Evolutionary conservation across 1,140 invertebrate genomes (phyloP), one percentile per base, ranked within the genome.

Genomic region (Ceratitis capitata): DNA sequence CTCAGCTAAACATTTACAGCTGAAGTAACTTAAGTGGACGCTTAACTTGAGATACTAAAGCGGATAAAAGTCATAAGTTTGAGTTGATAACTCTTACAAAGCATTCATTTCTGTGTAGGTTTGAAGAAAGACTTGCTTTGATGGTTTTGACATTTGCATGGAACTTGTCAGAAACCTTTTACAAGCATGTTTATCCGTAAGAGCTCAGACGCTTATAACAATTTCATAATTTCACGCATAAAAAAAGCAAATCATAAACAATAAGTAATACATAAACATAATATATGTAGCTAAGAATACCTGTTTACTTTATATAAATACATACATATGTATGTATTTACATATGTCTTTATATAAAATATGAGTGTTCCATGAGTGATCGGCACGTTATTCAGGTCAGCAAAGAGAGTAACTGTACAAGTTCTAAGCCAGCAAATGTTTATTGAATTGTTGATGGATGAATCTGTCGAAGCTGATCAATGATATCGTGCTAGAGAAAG

Each of bases 221-320:
- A 47, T 78, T 78, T 45, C 69, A 78, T 78, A 78, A 78, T 78
- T 78, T 78, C 39, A 78, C 39, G 35, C 69, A 23, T 78, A 78
- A 45, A 78, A 69, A 56, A 78, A 78, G 69, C 39, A 1, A 23
- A 78, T n/a, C 39, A 45, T 42, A 42, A 78, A 78, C 19, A 78
- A 45, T 78, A 78, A 78, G 39, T 42, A 42, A n/a, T n/a, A 45
- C 32, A 45, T 47, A 78, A 47, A n/a, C n/a, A n/a, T n/a, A n/a
- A n/a, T n/a, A n/a, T n/a, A 78, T 78, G n/a, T 45, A 45, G 39
- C 35, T 78, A 78, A 2, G 69, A 23, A 45, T 78, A 39, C 3
- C n/a, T 56, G 4, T n/a, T 29, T 29, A 26, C 56, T 12, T 6
- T 9, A 26, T 19, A 26, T 78, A n/a, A 0, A 3, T 23, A 10